These are phyloP conservation scores for Bicyclus anynana DNA, from an alignment of 1,140 invertebrate species.

Conservation along the genomic window DNA sequence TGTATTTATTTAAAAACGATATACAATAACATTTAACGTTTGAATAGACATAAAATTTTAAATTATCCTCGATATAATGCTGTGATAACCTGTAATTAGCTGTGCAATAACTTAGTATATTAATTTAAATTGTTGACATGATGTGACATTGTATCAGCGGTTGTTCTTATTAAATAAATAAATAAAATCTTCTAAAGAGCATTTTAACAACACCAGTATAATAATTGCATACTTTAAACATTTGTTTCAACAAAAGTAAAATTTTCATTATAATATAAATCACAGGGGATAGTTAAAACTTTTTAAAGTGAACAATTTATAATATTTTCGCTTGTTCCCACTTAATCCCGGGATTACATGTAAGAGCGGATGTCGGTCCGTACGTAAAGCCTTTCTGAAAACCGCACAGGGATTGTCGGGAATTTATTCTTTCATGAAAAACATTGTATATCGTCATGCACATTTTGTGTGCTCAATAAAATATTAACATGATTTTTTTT, in stretches of 20 bases:
- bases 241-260: background rate
- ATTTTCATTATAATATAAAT: conserved; percentile 11
- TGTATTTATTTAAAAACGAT: too few relatives aligned
- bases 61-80: too few relatives aligned
- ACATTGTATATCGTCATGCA: conserved; percentile 28
- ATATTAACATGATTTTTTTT: too few relatives aligned
- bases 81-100: too few relatives aligned
- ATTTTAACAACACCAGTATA: background rate
- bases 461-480: too few relatives aligned
- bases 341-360: conserved; percentile 48
- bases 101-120: too few relatives aligned
- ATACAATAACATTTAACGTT: too few relatives aligned
- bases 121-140: too few relatives aligned
- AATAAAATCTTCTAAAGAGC: too few relatives aligned
- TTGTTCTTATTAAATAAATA: too few relatives aligned
- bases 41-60: too few relatives aligned
- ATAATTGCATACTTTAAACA: background rate
- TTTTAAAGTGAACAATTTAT: conserved; percentile 10
- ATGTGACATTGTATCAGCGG: too few relatives aligned
- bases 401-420: conserved; percentile 38
- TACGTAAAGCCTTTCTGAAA: conserved; percentile 39
- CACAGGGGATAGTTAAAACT: conserved; percentile 9
- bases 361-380: conserved; percentile 36
- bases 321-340: conserved; percentile 29
- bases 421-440: conserved; percentile 37